Conservation (phyloP, 2,113 vertebrate species). For the Argyrosomus japonicus region DNA sequence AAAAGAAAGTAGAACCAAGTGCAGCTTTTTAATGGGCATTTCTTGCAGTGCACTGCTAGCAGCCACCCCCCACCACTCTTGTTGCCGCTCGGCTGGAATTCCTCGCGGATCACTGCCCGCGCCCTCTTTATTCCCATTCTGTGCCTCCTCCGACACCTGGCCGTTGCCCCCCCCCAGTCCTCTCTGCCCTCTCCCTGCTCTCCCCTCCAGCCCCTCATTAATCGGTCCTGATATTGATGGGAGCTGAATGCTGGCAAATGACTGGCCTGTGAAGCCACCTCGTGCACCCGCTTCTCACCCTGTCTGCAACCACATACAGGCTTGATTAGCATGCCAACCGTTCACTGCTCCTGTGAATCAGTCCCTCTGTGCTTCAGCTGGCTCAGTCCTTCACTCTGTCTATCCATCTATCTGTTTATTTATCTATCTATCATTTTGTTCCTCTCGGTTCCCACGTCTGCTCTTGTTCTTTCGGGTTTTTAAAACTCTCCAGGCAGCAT, state of each 20-base stretch:
- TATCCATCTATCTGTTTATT: conserved; percentile 11
- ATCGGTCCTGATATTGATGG: conserved; percentile 87
- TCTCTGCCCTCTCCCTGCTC: conserved; percentile 56
- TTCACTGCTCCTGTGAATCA: conserved; percentile 66
- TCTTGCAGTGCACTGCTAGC: conserved; percentile 44
- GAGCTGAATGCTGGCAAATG: conserved; percentile 84
- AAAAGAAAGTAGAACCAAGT: conserved; percentile 11
- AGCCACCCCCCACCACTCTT: conserved; percentile 49
- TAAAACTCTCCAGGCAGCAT: conserved; percentile 18
- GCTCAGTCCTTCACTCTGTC: conserved; percentile 51
- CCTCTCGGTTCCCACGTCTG: conserved; percentile 41
- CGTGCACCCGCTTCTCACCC: conserved; percentile 70
- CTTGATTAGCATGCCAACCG: conserved; percentile 82
- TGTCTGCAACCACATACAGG: conserved; percentile 66
- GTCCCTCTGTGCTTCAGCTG: conserved; percentile 70
- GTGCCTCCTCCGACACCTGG: conserved; percentile 84
- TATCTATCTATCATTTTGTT: conserved; percentile 34
- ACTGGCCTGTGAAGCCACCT: conserved; percentile 72
- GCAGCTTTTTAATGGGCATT: conserved; percentile 47
- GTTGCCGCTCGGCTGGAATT: conserved; percentile 80
- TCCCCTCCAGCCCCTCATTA: conserved; percentile 81
- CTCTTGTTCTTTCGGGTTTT: conserved; percentile 22
- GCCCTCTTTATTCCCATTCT: conserved; percentile 85
- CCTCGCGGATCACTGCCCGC: conserved; percentile 83
- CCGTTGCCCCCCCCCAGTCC: conserved; percentile 38